Evolutionary conservation across 2,797 vertebrate genomes (phyloP).

Genomic region (Diplodus sargus): DNA sequence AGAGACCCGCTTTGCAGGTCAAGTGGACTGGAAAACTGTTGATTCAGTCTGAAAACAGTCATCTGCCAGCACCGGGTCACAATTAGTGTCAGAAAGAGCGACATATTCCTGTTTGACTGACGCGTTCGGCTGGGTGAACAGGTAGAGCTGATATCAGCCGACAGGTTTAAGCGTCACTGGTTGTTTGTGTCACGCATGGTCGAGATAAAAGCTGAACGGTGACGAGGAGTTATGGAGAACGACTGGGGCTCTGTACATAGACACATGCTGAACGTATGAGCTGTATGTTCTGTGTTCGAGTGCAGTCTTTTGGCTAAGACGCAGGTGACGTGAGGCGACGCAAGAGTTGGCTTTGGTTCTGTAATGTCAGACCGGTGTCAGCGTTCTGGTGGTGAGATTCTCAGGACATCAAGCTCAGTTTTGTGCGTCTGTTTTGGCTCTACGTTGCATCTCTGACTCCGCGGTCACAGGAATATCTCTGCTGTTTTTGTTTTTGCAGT

Average conservation of each 20-base stretch:
- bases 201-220: neutral
- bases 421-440: neutral
- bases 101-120: neutral
- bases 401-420: neutral
- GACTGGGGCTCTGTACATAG: too few species aligned
- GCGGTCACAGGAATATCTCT: neutral
- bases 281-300: too few species aligned
- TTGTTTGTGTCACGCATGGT: neutral
- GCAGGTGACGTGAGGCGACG: too few species aligned
- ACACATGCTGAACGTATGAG: too few species aligned
- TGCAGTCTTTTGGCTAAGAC: too few species aligned
- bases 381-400: neutral
- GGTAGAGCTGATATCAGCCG: neutral
- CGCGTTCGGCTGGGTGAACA: neutral
- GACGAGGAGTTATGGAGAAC: too few species aligned
- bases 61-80: too few species aligned
- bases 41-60: constrained; percentile 11
- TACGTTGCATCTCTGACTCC: neutral
- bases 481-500: neutral
- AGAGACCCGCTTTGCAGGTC: constrained; percentile 19
- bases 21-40: constrained; percentile 8
- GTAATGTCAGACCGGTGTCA: too few species aligned
- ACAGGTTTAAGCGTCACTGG: neutral
- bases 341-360: too few species aligned
- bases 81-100: neutral